A percentile compares a stretch with the other conserved stretches of the same genome.
phyloP scores from a whole-genome alignment of 2,888 invertebrate genomes.

The Phania funesta region DNA sequence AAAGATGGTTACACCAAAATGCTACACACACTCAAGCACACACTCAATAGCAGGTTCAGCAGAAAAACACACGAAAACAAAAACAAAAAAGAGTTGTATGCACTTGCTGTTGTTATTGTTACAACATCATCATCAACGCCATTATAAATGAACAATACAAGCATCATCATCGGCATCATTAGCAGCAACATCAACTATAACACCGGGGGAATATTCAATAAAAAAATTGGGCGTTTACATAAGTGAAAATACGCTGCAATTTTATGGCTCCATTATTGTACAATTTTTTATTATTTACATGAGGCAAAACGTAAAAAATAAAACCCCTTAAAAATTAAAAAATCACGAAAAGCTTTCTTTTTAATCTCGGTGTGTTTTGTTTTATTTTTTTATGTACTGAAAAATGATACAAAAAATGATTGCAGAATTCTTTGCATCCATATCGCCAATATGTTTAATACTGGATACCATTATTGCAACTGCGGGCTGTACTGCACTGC shows the following conservation, averaged over 20 bases:
- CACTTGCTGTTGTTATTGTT: slow-evolving; percentile 60
- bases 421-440: slow-evolving; percentile 45
- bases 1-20: slow-evolving; percentile 59
- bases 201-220: slow-evolving; percentile 66
- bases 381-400: slow-evolving; percentile 38
- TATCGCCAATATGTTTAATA: slow-evolving; percentile 34
- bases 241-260: slow-evolving; percentile 67
- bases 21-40: slow-evolving; percentile 11
- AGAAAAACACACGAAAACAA: not conserved
- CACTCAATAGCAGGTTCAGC: slow-evolving; percentile 45
- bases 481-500: slow-evolving; percentile 16
- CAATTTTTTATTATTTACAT: slow-evolving; percentile 60
- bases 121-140: slow-evolving; percentile 56
- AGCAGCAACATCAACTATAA: slow-evolving; percentile 42
- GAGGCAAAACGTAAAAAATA: slow-evolving; percentile 32
- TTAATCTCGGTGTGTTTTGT: slow-evolving; percentile 45
- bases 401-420: slow-evolving; percentile 45
- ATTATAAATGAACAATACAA: slow-evolving; percentile 47
- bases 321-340: slow-evolving; percentile 31
- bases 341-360: slow-evolving; percentile 55
- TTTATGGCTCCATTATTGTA: slow-evolving; percentile 66
- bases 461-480: slow-evolving; percentile 49
- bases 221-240: slow-evolving; percentile 68
- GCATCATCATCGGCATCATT: slow-evolving; percentile 50
- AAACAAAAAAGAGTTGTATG: slow-evolving; percentile 14